Base-by-base conservation (phyloP, 2,113 vertebrate genomes). In the Pterocles gutturalis region DNA sequence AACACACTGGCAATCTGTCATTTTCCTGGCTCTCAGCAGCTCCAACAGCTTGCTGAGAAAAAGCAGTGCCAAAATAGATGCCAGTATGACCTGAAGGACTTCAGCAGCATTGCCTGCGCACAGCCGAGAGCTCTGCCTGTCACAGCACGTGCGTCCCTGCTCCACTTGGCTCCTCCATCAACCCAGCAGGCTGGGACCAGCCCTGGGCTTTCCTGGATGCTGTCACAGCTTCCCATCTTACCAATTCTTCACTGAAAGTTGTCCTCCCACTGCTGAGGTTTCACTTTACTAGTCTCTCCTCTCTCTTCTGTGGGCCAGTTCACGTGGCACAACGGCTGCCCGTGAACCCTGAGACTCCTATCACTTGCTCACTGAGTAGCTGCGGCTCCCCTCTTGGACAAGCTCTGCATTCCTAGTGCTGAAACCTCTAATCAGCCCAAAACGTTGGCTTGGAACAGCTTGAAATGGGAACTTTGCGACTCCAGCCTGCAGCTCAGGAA, bases 1-100 rank as follows among this genome's bases (percentile, higher is more conserved):
- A 95, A 94, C 92, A 89, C 0, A 2, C 91, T 43, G 94, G 93
- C 94, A 96, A 96, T 95, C 91, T 96, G 93, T 95, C 91, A 72
- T 43, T 87, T 91, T 89, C 45, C 95, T 94, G 97, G 95, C 93
- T 97, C 89, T 21, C 24, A 13, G 43, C 94, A 83, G 86, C 69
- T 90, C 83, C 53, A 57, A 89, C 95, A 95, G 96, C 87, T 96
- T 87, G 96, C 87, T 66, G 73, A 82, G 93, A 45, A 72, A 66
- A 81, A 8, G 11, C 0, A 0, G 34, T 87, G 86, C 89, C 92
- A 95, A 67, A 90, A 85, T 26, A 55, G 90, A 14, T 8, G 18
- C 72, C 57, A 36, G 72, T 5, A 22, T 0, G 19, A 84, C 64
- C 90, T 16, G 85, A 86, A 76, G 48, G 46, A 49, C 55, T 8